Conservation (phyloP, 2,888 invertebrate species). For the Dascillus cervinus region DNA sequence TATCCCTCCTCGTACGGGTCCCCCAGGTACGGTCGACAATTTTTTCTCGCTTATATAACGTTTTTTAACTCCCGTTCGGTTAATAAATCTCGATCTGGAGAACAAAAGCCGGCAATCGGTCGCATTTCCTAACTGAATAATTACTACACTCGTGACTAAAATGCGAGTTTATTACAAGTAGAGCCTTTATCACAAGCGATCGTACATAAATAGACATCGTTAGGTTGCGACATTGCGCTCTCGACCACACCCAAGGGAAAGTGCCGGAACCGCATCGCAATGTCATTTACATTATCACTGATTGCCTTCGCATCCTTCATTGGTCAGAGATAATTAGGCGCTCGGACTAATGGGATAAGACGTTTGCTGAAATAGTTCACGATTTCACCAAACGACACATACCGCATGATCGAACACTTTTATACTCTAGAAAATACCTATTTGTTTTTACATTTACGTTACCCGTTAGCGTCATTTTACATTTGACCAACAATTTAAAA, state of each 20-base stretch:
- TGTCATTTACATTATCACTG: slow-evolving; percentile 21
- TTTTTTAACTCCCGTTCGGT: slow-evolving; percentile 9
- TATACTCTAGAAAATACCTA: no score
- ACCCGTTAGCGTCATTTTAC: no score
- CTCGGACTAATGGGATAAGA: no score
- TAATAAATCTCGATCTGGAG: slow-evolving; percentile 11
- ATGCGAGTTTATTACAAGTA: slow-evolving; percentile 20
- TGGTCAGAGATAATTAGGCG: no score
- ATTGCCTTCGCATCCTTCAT: no score
- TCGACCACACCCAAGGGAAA: slow-evolving; percentile 23
- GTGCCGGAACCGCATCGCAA: slow-evolving; percentile 23
- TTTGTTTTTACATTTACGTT: no score
- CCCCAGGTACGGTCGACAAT: slow-evolving; percentile 14
- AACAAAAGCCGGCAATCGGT: slow-evolving; percentile 11
- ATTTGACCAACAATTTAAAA: no score
- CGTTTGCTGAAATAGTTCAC: no score
- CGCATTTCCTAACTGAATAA: slow-evolving; percentile 19
- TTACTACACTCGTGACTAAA: slow-evolving; percentile 21
- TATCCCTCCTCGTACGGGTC: slow-evolving; percentile 16
- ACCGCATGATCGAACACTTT: no score
- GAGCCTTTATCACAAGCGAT: slow-evolving; percentile 21
- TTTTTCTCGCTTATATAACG: slow-evolving; percentile 2
- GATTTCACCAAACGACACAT: no score
- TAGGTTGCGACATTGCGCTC: slow-evolving; percentile 13
- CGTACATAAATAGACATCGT: slow-evolving; percentile 22